phyloP scores from a whole-genome alignment of 2,888 invertebrate species.

The Euplagia quadripunctaria region DNA sequence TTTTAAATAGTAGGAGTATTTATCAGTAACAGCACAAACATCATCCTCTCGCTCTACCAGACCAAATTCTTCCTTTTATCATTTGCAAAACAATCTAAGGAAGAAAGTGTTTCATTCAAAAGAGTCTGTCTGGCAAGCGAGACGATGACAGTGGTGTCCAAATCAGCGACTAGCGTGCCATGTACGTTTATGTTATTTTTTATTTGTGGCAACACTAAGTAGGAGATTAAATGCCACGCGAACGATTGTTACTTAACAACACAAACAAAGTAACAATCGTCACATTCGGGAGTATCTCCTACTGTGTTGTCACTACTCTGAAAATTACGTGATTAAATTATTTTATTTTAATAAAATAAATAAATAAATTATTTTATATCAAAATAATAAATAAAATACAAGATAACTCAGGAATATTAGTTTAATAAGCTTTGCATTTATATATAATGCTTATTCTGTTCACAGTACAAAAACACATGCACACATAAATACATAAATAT shows the following conservation, averaged over 20 bases:
- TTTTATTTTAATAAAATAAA: slow-evolving; percentile 40
- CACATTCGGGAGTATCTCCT: slow-evolving; percentile 78
- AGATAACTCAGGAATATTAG: not conserved
- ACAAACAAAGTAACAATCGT: slow-evolving; percentile 75
- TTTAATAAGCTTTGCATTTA: not conserved
- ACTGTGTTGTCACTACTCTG: slow-evolving; percentile 83
- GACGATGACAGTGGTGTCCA: slow-evolving; percentile 83
- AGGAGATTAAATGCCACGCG: slow-evolving; percentile 71
- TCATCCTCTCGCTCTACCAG: slow-evolving; percentile 81
- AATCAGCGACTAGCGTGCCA: slow-evolving; percentile 85
- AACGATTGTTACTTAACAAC: slow-evolving; percentile 75
- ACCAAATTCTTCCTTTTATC: slow-evolving; percentile 52
- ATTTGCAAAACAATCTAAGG: slow-evolving; percentile 29
- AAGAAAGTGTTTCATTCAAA: slow-evolving; percentile 22
- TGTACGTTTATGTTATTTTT: slow-evolving; percentile 76
- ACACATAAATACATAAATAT: not conserved
- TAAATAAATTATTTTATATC: slow-evolving; percentile 24
- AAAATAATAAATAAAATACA: slow-evolving; percentile 26
- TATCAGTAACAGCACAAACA: slow-evolving; percentile 69
- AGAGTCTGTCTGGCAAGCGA: slow-evolving; percentile 72
- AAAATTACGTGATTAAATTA: slow-evolving; percentile 61
- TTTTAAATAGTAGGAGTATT: slow-evolving; percentile 51
- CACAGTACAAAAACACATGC: not conserved
- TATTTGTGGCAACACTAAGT: slow-evolving; percentile 81
- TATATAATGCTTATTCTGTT: not conserved